Percentiles rank a stretch among this genome's conserved stretches.
phyloP scores from a whole-genome alignment of 1,140 invertebrate genomes.

The Ceratoteleas bidentatus region DNA sequence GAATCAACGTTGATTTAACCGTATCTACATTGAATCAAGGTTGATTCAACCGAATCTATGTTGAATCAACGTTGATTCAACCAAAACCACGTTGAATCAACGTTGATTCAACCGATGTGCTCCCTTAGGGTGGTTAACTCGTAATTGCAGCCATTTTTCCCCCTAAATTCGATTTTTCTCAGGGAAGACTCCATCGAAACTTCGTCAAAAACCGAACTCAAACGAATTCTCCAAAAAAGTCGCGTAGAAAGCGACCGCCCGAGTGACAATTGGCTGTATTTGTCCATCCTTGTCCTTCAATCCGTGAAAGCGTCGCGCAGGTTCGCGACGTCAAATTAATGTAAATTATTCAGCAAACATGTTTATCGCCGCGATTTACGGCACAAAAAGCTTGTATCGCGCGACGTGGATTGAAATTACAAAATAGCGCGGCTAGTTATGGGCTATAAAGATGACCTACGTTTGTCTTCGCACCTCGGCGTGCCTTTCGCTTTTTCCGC shows the following conservation, averaged over 20 bases:
- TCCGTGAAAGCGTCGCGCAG: constrained; percentile 36
- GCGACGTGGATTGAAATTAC: constrained; percentile 43
- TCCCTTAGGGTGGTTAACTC: no score
- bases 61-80: no score
- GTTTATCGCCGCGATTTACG: constrained; percentile 44
- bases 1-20: no score
- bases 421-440: constrained; percentile 28
- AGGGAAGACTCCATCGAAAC: no score
- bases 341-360: constrained; percentile 53
- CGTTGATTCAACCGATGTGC: no score
- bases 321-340: constrained; percentile 44
- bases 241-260: constrained; percentile 30
- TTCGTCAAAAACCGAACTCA: background rate
- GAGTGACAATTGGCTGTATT: constrained; percentile 49
- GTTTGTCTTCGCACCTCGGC: constrained; percentile 38
- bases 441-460: constrained; percentile 38
- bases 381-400: constrained; percentile 31
- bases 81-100: no score
- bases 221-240: no score
- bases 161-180: no score
- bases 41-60: no score
- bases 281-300: constrained; percentile 8
- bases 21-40: no score
- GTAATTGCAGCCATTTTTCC: no score
- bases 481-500: constrained; percentile 20